phyloP scores from a whole-genome alignment of 1,140 invertebrate genomes.

The Calephelis virginiensis region DNA sequence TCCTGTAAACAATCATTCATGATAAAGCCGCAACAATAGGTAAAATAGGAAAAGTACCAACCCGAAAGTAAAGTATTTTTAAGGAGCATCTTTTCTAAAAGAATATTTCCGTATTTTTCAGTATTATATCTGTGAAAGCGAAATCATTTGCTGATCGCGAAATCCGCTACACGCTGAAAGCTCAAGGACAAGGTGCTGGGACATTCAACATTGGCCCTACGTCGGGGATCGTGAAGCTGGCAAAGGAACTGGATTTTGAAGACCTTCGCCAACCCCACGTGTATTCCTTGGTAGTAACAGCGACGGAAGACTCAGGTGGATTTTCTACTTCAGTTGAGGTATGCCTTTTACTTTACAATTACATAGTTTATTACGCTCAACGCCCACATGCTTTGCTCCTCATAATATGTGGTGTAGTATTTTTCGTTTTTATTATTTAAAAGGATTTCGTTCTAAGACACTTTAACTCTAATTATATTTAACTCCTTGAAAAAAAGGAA shows the following conservation, averaged over 20 bases:
- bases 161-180: constrained; percentile 95
- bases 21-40: too few relatives aligned
- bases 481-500: too few relatives aligned
- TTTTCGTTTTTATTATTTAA: too few relatives aligned
- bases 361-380: too few relatives aligned
- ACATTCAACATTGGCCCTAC: constrained; percentile 97
- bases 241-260: constrained; percentile 97
- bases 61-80: too few relatives aligned
- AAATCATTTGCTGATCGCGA: constrained; percentile 97
- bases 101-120: constrained; percentile 74
- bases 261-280: constrained; percentile 95
- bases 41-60: neutral
- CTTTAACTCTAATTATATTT: too few relatives aligned
- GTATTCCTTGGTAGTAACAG: constrained; percentile 94
- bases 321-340: constrained; percentile 97
- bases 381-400: too few relatives aligned
- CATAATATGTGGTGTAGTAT: too few relatives aligned
- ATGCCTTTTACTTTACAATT: constrained; percentile 32
- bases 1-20: too few relatives aligned
- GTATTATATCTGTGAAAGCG: constrained; percentile 97
- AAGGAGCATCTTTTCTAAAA: neutral
- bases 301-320: constrained; percentile 96
- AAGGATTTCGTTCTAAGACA: too few relatives aligned
- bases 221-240: constrained; percentile 95
- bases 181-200: constrained; percentile 94